A percentile compares a stretch with the other conserved stretches of the same genome.
Evolutionary conservation across 2,888 invertebrate genomes (phyloP).

Genomic region (Plebejus melissa): DNA sequence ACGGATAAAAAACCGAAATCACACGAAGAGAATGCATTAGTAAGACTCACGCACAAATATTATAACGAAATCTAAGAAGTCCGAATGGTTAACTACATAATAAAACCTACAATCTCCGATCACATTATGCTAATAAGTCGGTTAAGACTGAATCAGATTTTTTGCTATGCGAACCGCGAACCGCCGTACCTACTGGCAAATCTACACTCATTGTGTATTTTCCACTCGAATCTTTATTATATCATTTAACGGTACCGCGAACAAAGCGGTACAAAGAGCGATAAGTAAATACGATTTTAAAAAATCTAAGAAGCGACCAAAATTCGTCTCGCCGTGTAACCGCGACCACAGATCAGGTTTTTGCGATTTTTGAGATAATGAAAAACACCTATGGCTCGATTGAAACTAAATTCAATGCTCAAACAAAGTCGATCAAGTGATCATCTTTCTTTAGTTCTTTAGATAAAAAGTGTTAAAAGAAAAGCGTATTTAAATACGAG

Average conservation of each 20-base stretch:
- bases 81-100: background rate
- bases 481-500: background rate
- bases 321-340: conserved; percentile 25
- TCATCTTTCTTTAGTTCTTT: background rate
- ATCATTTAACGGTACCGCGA: conserved; percentile 26
- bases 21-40: background rate
- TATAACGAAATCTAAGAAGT: background rate
- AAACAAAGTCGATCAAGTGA: conserved; percentile 14
- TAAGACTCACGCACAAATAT: background rate
- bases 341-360: conserved; percentile 21
- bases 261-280: conserved; percentile 21
- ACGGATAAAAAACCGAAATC: too few species aligned
- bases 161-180: background rate
- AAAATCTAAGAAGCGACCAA: conserved; percentile 14
- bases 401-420: conserved; percentile 25
- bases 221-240: conserved; percentile 13
- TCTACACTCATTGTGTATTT: conserved; percentile 12
- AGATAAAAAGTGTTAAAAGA: background rate
- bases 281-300: conserved; percentile 25
- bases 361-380: conserved; percentile 20
- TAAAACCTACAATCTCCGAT: background rate
- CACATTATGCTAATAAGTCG: background rate
- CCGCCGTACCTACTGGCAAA: background rate
- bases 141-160: conserved; percentile 6
- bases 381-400: conserved; percentile 18